Conservation (phyloP, 2,888 invertebrate genomes). For the Trissolcus japonicus region DNA sequence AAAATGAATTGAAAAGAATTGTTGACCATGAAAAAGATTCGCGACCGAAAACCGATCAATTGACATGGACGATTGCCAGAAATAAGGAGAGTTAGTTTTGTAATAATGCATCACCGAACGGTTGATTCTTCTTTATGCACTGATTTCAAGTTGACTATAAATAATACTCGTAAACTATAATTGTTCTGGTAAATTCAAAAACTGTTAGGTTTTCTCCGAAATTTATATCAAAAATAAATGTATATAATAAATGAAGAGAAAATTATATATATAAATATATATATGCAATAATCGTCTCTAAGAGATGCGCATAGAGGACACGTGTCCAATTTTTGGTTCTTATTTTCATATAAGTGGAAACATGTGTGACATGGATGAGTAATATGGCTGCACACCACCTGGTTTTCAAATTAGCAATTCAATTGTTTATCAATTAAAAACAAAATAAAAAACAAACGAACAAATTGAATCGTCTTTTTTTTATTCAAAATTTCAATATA, state of each 20-base stretch:
- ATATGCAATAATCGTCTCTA: conserved; percentile 46
- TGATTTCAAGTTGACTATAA: conserved; percentile 7
- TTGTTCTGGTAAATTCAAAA: conserved; percentile 24
- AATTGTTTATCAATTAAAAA: too few species aligned
- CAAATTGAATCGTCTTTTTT: not conserved
- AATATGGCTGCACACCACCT: too few species aligned
- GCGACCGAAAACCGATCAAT: not conserved
- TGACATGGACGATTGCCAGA: conserved; percentile 31
- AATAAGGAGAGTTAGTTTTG: conserved; percentile 34
- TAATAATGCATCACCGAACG: conserved; percentile 33
- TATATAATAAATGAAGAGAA: conserved; percentile 39
- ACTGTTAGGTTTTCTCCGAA: conserved; percentile 43
- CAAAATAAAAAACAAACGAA: too few species aligned
- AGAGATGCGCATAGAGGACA: conserved; percentile 43
- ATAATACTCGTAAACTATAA: conserved; percentile 17
- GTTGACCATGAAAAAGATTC: too few species aligned
- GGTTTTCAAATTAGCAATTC: too few species aligned
- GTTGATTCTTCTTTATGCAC: conserved; percentile 5
- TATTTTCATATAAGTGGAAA: conserved; percentile 44
- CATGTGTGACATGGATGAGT: conserved; percentile 14
- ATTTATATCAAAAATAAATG: conserved; percentile 44
- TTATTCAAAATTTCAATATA: too few species aligned
- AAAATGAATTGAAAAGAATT: too few species aligned
- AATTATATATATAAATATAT: conserved; percentile 45
- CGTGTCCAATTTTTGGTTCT: conserved; percentile 42